Percentiles rank a stretch among this genome's conserved stretches.
These are phyloP conservation scores for Archips xylosteana DNA, from an alignment of 2,888 invertebrate species.

Conservation along the genomic window DNA sequence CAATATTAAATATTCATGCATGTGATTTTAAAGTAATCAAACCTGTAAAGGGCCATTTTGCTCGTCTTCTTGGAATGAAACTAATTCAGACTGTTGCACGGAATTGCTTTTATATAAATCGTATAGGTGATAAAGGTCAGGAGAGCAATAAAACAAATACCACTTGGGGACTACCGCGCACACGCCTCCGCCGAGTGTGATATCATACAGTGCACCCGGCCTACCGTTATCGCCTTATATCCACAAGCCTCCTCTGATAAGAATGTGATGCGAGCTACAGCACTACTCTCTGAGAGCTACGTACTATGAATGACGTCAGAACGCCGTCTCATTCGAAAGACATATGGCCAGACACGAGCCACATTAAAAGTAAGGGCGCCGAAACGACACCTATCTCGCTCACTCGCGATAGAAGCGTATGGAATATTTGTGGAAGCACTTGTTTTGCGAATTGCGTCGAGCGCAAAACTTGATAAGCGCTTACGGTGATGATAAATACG, in stretches of 20 bases:
- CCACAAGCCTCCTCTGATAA: slow-evolving; percentile 73
- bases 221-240: slow-evolving; percentile 79
- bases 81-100: slow-evolving; percentile 50
- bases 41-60: slow-evolving; percentile 80
- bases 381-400: slow-evolving; percentile 71
- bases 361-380: slow-evolving; percentile 65
- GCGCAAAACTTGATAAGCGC: slow-evolving; percentile 70
- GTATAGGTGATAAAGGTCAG: slow-evolving; percentile 58
- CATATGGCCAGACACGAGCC: slow-evolving; percentile 72
- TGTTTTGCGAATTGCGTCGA: slow-evolving; percentile 82
- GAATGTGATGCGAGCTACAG: slow-evolving; percentile 76
- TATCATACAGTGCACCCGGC: slow-evolving; percentile 74
- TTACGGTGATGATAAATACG: slow-evolving; percentile 50
- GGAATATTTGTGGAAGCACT: slow-evolving; percentile 83
- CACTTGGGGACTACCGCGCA: slow-evolving; percentile 61
- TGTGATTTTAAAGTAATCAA: slow-evolving; percentile 14
- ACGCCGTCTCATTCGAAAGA: slow-evolving; percentile 70
- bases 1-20: slow-evolving; percentile 6
- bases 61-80: slow-evolving; percentile 61
- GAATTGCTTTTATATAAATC: slow-evolving; percentile 16
- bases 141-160: slow-evolving; percentile 55
- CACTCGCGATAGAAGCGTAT: slow-evolving; percentile 78
- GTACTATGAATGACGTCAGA: slow-evolving; percentile 84
- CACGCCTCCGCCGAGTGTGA: slow-evolving; percentile 78
- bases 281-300: slow-evolving; percentile 84